These are phyloP conservation scores for Agrochola macilenta DNA, from an alignment of 2,888 invertebrate genomes.

Conservation along the genomic window DNA sequence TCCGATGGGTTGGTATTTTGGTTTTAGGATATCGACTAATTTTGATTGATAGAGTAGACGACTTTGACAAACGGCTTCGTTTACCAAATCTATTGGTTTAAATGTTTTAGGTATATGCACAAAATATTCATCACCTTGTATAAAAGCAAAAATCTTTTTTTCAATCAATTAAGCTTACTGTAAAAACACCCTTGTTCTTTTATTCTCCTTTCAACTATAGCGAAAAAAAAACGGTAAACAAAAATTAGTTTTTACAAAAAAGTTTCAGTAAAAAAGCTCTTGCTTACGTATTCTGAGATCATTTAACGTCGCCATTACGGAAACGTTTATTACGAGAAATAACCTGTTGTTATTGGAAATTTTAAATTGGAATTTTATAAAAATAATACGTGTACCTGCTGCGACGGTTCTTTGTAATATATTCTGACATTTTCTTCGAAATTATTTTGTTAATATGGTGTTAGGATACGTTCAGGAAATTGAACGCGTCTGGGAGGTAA, in stretches of 20 bases:
- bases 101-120: too few relatives aligned
- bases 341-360: slow-evolving; percentile 54
- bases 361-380: slow-evolving; percentile 55
- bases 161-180: background rate
- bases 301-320: slow-evolving; percentile 42
- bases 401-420: slow-evolving; percentile 32
- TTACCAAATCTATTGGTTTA: too few relatives aligned
- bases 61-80: too few relatives aligned
- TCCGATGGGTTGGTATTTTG: background rate
- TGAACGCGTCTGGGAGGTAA: slow-evolving; percentile 26
- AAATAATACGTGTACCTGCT: slow-evolving; percentile 41
- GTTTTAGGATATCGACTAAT: too few relatives aligned
- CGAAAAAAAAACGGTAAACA: slow-evolving; percentile 18
- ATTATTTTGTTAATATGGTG: slow-evolving; percentile 40
- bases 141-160: slow-evolving; percentile 9
- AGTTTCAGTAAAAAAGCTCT: slow-evolving; percentile 35
- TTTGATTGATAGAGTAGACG: too few relatives aligned
- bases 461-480: slow-evolving; percentile 46
- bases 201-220: slow-evolving; percentile 21
- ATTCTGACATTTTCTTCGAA: slow-evolving; percentile 45
- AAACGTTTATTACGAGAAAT: slow-evolving; percentile 51
- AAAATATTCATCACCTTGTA: too few relatives aligned
- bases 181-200: background rate
- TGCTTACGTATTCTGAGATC: slow-evolving; percentile 30
- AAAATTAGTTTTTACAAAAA: slow-evolving; percentile 35